A percentile compares a stretch with the other conserved stretches of the same genome.
These are phyloP conservation scores for Pseudomyrmex concolor DNA, from an alignment of 1,140 invertebrate genomes.

Conservation along the genomic window DNA sequence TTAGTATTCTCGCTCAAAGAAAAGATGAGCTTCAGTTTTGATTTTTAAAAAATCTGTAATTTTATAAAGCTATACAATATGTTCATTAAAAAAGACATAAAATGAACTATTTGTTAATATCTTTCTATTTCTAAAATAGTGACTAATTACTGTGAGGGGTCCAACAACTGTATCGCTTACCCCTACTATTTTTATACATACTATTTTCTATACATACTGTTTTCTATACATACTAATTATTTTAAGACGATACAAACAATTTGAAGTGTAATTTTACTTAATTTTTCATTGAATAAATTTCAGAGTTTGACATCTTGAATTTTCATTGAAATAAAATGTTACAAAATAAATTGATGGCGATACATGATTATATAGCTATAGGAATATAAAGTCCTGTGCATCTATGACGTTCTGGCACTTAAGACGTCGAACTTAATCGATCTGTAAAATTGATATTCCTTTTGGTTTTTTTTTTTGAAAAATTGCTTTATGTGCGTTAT, in stretches of 20 bases:
- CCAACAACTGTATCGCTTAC: no score
- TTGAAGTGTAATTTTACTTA: not conserved
- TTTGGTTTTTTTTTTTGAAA: slow-evolving; percentile 14
- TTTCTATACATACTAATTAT: not conserved
- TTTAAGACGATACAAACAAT: not conserved
- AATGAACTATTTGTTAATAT: no score
- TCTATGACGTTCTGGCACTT: not conserved
- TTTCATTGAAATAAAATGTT: not conserved
- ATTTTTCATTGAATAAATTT: not conserved
- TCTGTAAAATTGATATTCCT: no score
- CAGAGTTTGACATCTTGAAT: slow-evolving; percentile 9
- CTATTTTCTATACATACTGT: no score
- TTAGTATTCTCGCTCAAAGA: not conserved
- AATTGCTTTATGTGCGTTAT: not conserved
- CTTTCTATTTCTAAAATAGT: no score
- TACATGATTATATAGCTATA: slow-evolving; percentile 3
- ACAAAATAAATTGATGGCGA: not conserved
- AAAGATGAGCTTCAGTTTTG: not conserved
- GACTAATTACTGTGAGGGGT: no score
- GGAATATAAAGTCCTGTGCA: not conserved
- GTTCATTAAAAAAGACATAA: no score
- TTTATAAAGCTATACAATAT: not conserved
- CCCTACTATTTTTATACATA: not conserved
- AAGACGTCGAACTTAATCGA: slow-evolving; percentile 13
- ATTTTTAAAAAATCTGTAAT: not conserved